Base-by-base conservation (phyloP, 2,113 vertebrate genomes). In the Brachyhypopomus occidentalis region DNA sequence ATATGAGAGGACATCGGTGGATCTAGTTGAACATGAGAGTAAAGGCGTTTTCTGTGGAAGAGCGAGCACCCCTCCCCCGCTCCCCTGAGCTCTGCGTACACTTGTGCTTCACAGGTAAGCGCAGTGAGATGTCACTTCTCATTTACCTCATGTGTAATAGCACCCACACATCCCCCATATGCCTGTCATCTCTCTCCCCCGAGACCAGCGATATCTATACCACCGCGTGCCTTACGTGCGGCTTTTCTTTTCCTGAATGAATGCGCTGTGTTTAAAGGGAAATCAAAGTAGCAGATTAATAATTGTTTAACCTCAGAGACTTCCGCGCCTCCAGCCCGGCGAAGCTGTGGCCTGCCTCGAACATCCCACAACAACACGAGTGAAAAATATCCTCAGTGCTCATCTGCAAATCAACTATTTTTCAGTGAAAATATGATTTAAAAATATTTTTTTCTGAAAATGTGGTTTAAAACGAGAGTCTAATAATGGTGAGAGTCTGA, bases 111-210 rank as follows among this genome's bases (percentile, higher is more conserved):
- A 48, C 78, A 66, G 72, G 74, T 81, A 83, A 83, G 83, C 66
- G 63, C 25, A 67, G 78, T 62, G 63, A 83, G 59, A 62, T 82
- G 87, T 84, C 86, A 86, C 80, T 84, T 84, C 72, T 83, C 82
- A 86, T 88, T 86, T 82, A 78, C 34, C 27, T 70, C 59, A 80
- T 63, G 76, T 80, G 82, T 79, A 88, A 82, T 79, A 86, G 73
- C 72, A 79, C 22, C 45, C 78, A 41, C 70, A 73, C 63, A 81
- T 56, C 56, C 77, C 80, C 74, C 84, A 85, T 84, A 83, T 72
- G 78, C 64, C 82, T 83, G 84, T 85, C 84, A 81, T 77, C 73
- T 74, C 70, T 36, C 70, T 85, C 81, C 79, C 75, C 11, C 23
- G 70, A 81, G 78, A 85, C 60, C 60, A 58, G 62, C 48, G 64